These are phyloP conservation scores for Eupelmus urozonus DNA, from an alignment of 2,888 invertebrate genomes.

Conservation along the genomic window DNA sequence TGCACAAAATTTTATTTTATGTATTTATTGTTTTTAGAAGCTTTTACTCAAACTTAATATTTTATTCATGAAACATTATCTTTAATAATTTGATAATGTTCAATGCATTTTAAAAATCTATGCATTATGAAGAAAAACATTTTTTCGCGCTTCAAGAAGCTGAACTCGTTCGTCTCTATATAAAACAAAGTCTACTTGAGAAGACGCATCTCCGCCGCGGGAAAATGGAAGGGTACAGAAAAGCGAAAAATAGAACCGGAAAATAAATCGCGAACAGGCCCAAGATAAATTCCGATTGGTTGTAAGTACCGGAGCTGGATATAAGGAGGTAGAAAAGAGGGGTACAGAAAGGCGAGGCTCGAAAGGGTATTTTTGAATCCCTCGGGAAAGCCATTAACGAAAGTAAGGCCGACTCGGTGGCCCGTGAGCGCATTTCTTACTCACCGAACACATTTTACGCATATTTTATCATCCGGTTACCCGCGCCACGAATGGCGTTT, in stretches of 20 bases:
- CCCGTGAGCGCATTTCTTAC: constrained; percentile 52
- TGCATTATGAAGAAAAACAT: too few relatives aligned
- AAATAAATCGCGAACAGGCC: constrained; percentile 61
- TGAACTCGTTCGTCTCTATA: constrained; percentile 22
- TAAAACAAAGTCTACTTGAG: constrained; percentile 40
- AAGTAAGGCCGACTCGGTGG: constrained; percentile 55
- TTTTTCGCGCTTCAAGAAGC: not conserved
- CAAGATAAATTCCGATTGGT: constrained; percentile 63
- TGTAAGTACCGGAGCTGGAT: constrained; percentile 45
- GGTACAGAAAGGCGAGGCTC: constrained; percentile 56
- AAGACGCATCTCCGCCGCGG: constrained; percentile 19
- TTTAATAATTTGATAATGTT: too few relatives aligned
- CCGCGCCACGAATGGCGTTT: constrained; percentile 22
- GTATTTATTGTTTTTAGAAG: too few relatives aligned
- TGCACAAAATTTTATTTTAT: too few relatives aligned
- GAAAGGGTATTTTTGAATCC: constrained; percentile 65
- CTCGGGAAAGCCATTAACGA: constrained; percentile 67
- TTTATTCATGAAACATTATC: too few relatives aligned
- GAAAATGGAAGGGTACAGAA: constrained; percentile 60
- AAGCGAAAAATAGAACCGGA: constrained; percentile 43
- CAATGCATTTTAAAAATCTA: too few relatives aligned
- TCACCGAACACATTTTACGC: constrained; percentile 63
- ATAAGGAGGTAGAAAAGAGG: constrained; percentile 8
- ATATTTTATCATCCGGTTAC: constrained; percentile 62
- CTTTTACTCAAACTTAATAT: too few relatives aligned